Evolutionary conservation across 2,888 invertebrate species (phyloP).

Genomic region (Hanleya hanleyi): DNA sequence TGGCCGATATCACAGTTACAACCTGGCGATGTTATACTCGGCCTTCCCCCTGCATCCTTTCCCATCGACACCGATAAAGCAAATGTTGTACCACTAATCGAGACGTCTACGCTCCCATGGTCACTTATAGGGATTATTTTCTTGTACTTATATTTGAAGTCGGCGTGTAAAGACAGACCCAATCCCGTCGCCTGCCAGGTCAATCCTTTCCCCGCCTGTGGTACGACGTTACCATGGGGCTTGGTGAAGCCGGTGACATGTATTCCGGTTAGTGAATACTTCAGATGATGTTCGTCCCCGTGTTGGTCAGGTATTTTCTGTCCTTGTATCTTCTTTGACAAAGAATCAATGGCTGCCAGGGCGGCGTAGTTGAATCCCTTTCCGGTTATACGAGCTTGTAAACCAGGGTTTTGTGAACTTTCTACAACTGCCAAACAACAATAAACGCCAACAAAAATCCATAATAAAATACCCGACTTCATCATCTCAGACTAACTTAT

Average conservation of each 20-base stretch:
- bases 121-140: constrained; percentile 11
- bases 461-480: no score
- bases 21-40: constrained; percentile 8
- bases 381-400: neutral
- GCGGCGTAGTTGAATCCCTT: constrained; percentile 7
- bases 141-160: constrained; percentile 20
- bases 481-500: no score
- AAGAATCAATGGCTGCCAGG: constrained; percentile 6
- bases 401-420: neutral
- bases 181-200: constrained; percentile 6
- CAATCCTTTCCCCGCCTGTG: neutral
- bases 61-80: constrained; percentile 15
- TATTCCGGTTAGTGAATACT: neutral
- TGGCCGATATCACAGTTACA: constrained; percentile 12
- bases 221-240: neutral
- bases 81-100: constrained; percentile 7
- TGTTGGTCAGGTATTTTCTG: constrained; percentile 6
- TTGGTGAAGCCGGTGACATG: constrained; percentile 9
- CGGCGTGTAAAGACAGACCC: constrained; percentile 13
- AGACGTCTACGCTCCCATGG: constrained; percentile 15
- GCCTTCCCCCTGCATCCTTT: constrained; percentile 10
- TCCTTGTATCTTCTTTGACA: neutral
- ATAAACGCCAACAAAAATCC: no score
- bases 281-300: neutral
- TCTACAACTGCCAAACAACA: no score